These are phyloP conservation scores for Chloebia gouldiae DNA, from an alignment of 2,113 vertebrate species.

Conservation along the genomic window DNA sequence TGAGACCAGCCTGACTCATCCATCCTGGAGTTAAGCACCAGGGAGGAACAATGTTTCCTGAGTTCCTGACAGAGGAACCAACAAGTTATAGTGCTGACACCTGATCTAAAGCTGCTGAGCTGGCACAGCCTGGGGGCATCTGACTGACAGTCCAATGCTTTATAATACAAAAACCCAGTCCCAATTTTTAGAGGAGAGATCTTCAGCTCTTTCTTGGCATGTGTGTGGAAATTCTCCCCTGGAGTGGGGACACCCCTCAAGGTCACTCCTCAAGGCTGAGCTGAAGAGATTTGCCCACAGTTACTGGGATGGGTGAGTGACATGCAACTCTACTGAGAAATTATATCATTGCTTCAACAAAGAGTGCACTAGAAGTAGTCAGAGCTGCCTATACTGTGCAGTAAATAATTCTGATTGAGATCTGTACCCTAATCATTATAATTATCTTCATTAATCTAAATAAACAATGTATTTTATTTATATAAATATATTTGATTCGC, in stretches of 20 bases:
- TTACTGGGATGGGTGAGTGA: neutral
- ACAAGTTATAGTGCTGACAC: rapidly evolving
- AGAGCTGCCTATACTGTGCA: neutral
- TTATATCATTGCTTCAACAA: neutral
- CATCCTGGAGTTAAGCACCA: neutral
- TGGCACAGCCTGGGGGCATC: neutral
- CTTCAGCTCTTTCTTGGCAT: neutral
- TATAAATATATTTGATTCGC: neutral
- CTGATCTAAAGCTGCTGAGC: neutral
- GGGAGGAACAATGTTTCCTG: neutral
- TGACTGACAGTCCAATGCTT: neutral
- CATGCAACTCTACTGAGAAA: neutral
- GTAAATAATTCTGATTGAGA: neutral
- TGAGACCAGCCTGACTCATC: neutral
- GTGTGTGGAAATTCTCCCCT: neutral
- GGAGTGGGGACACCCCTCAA: neutral
- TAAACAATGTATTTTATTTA: neutral
- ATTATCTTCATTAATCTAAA: neutral
- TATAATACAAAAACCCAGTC: rapidly evolving
- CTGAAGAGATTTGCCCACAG: neutral
- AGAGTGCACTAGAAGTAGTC: neutral
- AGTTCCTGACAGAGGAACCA: neutral
- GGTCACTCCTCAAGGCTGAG: neutral
- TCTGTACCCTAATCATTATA: neutral
- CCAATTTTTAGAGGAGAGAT: neutral